Evolutionary conservation across 2,797 vertebrate species (phyloP), one percentile per base, ranked within the genome.

Genomic region (Aphelocoma californica): DNA sequence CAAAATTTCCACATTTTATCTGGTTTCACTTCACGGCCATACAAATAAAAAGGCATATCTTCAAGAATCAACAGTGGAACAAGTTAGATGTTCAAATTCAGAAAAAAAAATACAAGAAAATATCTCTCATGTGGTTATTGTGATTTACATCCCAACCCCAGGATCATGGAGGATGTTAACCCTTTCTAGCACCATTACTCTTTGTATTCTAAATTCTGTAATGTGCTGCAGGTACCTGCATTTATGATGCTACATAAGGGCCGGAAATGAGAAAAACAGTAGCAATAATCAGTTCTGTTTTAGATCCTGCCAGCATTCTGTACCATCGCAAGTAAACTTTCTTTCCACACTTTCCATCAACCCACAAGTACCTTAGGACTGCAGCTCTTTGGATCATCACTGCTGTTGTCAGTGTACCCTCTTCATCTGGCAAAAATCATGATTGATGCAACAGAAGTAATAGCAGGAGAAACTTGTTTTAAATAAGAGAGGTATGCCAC

Each of bases 271-370:
- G 48, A 77, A 85, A 32, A 92, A 81, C 1, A 70, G 31, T 32
- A 82, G 11, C 31, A 90, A 74, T 48, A 84, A 90, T 28, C 67
- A 9, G 0, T 56, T 85, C 85, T 71, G 42, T 25, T 92, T 95
- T n/a, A 82, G 95, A 88, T 75, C 48, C 50, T 85, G 89, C 13
- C 77, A 95, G 51, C 12, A 69, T 67, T 94, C 91, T 92, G 84
- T 54, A 96, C 73, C 61, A 82, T 53, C 15, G 17, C 70, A 94
- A 66, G 10, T 29, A 45, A 60, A 53, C 9, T 12, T 40, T 18
- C 12, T 60, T 92, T 82, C 65, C 70, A 81, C 28, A 86, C 18
- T 17, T 86, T 81, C 61, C 47, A 86, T 58, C 48, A 45, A 90
- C 45, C 51, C 20, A 1, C 42, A 85, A 40, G 17, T 72, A 84